A percentile compares a stretch with the other conserved stretches of the same genome.
Conservation (phyloP, 1,140 invertebrate genomes). For the Aricia agestis region DNA sequence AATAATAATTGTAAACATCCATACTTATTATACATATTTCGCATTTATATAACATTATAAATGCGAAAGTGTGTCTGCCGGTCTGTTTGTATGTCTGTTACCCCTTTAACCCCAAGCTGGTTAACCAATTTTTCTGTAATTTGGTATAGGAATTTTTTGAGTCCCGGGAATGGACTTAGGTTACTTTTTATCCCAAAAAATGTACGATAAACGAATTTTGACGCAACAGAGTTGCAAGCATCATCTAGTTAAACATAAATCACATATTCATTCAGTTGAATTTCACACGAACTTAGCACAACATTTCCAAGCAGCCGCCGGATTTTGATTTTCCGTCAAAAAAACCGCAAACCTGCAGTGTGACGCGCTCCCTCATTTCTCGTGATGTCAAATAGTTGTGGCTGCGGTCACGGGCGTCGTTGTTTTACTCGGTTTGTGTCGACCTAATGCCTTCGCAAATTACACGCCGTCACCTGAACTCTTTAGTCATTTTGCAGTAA, state of each 20-base stretch:
- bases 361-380: slow-evolving; percentile 39
- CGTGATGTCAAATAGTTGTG: slow-evolving; percentile 43
- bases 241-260: neutral
- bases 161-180: too few relatives aligned
- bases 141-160: too few relatives aligned
- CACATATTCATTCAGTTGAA: neutral
- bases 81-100: too few relatives aligned
- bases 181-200: too few relatives aligned
- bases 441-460: slow-evolving; percentile 43
- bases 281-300: neutral
- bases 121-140: too few relatives aligned
- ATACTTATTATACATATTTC: too few relatives aligned
- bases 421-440: slow-evolving; percentile 37
- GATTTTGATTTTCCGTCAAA: slow-evolving; percentile 16
- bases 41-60: too few relatives aligned
- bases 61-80: too few relatives aligned
- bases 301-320: neutral
- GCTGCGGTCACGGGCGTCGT: slow-evolving; percentile 31
- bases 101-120: too few relatives aligned
- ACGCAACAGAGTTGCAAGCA: too few relatives aligned
- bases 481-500: slow-evolving; percentile 8
- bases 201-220: too few relatives aligned
- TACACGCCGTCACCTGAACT: slow-evolving; percentile 23
- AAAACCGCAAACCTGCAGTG: slow-evolving; percentile 29
- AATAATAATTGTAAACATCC: too few relatives aligned